These are phyloP conservation scores for Apodemia duryi DNA, from an alignment of 2,888 invertebrate genomes.

Conservation along the genomic window DNA sequence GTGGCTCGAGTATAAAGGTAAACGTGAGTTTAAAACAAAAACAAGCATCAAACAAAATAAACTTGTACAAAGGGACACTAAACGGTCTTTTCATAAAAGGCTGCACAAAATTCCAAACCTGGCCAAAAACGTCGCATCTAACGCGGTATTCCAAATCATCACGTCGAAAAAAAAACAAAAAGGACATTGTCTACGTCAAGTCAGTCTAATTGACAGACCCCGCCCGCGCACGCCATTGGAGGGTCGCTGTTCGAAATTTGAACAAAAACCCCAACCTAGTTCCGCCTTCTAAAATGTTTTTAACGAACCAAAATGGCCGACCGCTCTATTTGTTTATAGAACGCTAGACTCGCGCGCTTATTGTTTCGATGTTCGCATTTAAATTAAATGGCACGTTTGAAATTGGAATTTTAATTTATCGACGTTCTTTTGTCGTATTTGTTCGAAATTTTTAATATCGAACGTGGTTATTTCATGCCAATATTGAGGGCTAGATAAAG, in stretches of 20 bases:
- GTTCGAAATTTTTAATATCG: conserved; percentile 22
- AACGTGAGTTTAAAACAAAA: conserved; percentile 21
- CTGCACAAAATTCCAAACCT: conserved; percentile 2
- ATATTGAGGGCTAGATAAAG: conserved; percentile 13
- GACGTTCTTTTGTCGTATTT: conserved; percentile 29
- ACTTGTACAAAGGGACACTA: conserved; percentile 9
- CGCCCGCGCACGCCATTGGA: conserved; percentile 76
- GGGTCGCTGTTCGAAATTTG: conserved; percentile 68
- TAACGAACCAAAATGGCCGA: conserved; percentile 72
- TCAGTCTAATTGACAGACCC: conserved; percentile 71
- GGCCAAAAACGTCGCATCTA: conserved; percentile 28
- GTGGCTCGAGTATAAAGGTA: conserved; percentile 11
- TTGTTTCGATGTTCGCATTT: conserved; percentile 37
- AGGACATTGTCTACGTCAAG: conserved; percentile 71
- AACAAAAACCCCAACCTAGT: conserved; percentile 76
- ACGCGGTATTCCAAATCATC: conserved; percentile 40
- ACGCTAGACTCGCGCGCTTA: conserved; percentile 46
- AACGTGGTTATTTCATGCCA: conserved; percentile 7
- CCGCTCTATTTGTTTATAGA: conserved; percentile 66
- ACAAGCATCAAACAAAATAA: conserved; percentile 19
- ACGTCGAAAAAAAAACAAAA: conserved; percentile 42
- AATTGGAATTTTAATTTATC: conserved; percentile 41
- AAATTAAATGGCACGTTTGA: conserved; percentile 37
- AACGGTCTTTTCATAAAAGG: conserved; percentile 5
- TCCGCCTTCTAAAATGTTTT: conserved; percentile 78